Evolutionary conservation across 2,797 vertebrate species (phyloP), one percentile per base, ranked within the genome.

Genomic region (Tiaroga cobitis): DNA sequence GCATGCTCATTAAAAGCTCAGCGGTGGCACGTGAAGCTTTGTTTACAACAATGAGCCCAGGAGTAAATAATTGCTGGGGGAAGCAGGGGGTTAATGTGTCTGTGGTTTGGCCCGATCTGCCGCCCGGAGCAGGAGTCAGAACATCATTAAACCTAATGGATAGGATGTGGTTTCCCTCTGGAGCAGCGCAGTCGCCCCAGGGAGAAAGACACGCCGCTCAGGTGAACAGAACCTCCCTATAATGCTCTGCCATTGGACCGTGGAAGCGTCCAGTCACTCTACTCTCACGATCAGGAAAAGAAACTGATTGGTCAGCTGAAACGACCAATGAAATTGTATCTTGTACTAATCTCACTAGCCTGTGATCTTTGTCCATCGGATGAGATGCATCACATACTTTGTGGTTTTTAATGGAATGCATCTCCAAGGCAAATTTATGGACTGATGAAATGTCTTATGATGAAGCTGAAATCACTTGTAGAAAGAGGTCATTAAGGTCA

Each of bases 21-120:
- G 61, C 6, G 49, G 80, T 85, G 75, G 80, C 83, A 86, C 49
- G 56, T 85, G 63, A 87, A 68, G 85, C 80, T 81, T 86, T 86
- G 85, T 88, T 90, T 90, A 88, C 61, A 83, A 63, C 83, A 85
- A 56, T 34, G 65, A 86, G 75, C 37, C 54, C 29, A 24, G 9
- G 39, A 79, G 65, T 77, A 68, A 80, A 78, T 84, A 74, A 34
- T 69, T 68, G 81, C 82, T 74, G 75, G 86, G 41, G 80, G 72
- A 34, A 85, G 41, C 61, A 37, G 49, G 49, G 63, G 75, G 56
- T 83, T 82, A 81, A 80, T 83, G 80, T 59, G 83, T 83, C 69
- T 85, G 83, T 69, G 78, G 77, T 80, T 79, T 87, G 81, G 86
- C 75, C 46, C 34, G 26, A 63, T 75, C 32, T 41, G 54, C 49